A percentile compares a stretch with the other conserved stretches of the same genome.
Evolutionary conservation across 2,888 invertebrate species (phyloP).

Genomic region (Oscheius sp.): DNA sequence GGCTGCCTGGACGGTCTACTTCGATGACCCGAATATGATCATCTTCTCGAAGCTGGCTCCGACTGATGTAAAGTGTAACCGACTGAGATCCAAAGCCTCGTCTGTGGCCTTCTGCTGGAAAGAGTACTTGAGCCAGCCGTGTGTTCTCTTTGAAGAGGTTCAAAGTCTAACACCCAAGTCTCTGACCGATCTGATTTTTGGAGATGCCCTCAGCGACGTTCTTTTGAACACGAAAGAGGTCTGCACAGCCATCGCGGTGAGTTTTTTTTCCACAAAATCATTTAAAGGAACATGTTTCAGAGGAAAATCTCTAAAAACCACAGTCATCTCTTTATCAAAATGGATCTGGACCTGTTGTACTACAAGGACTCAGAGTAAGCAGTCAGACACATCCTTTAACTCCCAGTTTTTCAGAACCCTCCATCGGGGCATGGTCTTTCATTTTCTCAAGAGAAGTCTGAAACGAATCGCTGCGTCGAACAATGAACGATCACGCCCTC

Average conservation of each 20-base stretch:
- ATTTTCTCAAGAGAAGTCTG: constrained; percentile 1
- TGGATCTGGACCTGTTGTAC: constrained; percentile 5
- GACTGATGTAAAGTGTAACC: background rate
- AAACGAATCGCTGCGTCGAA: background rate
- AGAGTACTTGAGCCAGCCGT: constrained; percentile 3
- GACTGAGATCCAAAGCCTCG: background rate
- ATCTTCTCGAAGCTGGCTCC: background rate
- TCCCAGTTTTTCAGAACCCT: background rate
- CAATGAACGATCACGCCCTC: background rate
- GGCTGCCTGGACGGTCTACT: background rate
- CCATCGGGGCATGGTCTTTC: background rate
- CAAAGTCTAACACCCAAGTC: background rate
- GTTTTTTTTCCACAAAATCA: no score
- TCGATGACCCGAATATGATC: background rate
- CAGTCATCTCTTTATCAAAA: background rate
- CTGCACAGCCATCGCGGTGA: constrained; percentile 2
- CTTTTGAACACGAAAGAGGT: constrained; percentile 5
- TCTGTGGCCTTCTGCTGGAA: constrained; percentile 1
- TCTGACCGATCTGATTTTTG: constrained; percentile 8
- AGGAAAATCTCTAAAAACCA: constrained; percentile 8
- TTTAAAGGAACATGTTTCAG: background rate
- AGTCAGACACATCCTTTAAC: no score
- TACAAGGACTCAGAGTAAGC: constrained; percentile 1
- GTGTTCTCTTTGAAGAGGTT: constrained; percentile 23
- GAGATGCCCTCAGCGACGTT: background rate